These are phyloP conservation scores for Rhagonycha lutea DNA, from an alignment of 2,888 invertebrate genomes.

Conservation along the genomic window DNA sequence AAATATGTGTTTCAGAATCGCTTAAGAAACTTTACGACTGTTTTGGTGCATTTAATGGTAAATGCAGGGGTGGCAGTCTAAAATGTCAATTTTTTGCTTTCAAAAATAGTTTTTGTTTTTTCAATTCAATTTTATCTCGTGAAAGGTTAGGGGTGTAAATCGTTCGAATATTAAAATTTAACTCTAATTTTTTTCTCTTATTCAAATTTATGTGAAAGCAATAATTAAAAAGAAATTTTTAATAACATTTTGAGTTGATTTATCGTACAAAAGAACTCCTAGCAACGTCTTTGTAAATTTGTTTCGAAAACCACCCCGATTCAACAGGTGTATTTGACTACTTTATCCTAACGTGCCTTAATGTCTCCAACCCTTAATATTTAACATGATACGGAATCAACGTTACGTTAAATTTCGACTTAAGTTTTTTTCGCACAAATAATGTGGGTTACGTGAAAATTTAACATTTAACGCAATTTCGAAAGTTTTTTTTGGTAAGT, in stretches of 20 bases:
- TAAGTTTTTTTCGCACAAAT: not conserved
- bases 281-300: not conserved
- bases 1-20: not conserved
- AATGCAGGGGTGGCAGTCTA: not conserved
- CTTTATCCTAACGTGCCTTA: not conserved
- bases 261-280: not conserved
- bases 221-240: not conserved
- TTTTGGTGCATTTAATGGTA: not conserved
- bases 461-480: not conserved
- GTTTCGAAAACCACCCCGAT: not conserved
- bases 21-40: not conserved
- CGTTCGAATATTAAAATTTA: not conserved
- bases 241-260: not conserved
- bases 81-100: not conserved
- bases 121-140: too few relatives aligned
- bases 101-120: too few relatives aligned
- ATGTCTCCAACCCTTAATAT: not conserved
- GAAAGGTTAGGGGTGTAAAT: not conserved
- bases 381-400: not conserved
- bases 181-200: too few relatives aligned
- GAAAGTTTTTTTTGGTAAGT: not conserved
- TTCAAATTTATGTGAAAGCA: too few relatives aligned
- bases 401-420: not conserved
- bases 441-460: not conserved
- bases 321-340: not conserved